Base-by-base conservation (phyloP, 2,113 vertebrate species). In the Lepus europaeus region DNA sequence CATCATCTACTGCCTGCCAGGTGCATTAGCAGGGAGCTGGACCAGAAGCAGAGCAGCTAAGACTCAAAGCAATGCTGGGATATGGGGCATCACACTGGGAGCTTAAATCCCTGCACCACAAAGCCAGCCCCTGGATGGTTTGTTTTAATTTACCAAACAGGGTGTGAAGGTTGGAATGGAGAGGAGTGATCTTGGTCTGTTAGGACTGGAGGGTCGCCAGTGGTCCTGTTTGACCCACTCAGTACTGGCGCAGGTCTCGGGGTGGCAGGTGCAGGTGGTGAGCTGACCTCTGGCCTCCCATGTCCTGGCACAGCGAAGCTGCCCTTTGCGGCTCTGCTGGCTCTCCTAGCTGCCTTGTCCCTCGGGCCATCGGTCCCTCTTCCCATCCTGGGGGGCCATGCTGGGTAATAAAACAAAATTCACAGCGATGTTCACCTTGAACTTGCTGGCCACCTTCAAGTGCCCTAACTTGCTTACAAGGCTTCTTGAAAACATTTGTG, bases 241-340 rank as follows among this genome's bases (percentile, higher is more conserved):
- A 45, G 22, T 10, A 36, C 53, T 39, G 39, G 25, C 29, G 66
- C 45, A 31, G 56, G 16, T 16, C 25, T 10, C 0, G 20, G 39
- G 69, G 61, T 5, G 69, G 85, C n/a, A 14, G n/a, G 22, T 23
- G 6, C 10, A 14, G 3, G 1, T n/a, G 9, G n/a, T 36, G 36
- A 51, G n/a, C 9, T 2, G 11, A 6, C 13, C 22, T 9, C 23
- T 0, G 3, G 13, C n/a, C 14, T 61, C 23, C 27, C 9, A 51
- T 31, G 11, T 14, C 56, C 39, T 9, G 6, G 61, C 22, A 33
- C 86, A 39, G 25, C 20, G 16, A 33, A 25, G 31, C 13, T 39
- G n/a, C 22, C 39, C 1, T 39, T 13, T 25, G 4, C 45, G 6
- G 27, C 69, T 27, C 29, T 10, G 29, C 92, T 45, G 11, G 6